Percentiles rank a stretch among this genome's conserved stretches.
These are phyloP conservation scores for Pandion haliaetus DNA, from an alignment of 2,113 vertebrate species.

Conservation along the genomic window DNA sequence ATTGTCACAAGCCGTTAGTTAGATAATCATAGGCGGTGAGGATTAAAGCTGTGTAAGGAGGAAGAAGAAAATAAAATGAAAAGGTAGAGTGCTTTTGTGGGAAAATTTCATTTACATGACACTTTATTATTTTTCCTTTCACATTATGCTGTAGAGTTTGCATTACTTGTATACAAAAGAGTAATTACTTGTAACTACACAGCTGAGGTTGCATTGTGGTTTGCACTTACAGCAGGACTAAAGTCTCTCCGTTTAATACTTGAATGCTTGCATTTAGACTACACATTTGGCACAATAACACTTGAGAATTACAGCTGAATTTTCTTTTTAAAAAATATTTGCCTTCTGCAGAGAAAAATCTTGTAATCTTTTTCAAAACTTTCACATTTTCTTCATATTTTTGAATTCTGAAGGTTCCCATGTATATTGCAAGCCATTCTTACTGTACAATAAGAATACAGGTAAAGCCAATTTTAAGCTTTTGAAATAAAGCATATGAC, in stretches of 20 bases:
- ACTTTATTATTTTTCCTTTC: not conserved
- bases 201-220: not conserved
- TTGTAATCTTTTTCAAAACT: not conserved
- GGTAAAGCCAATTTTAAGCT: not conserved
- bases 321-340: not conserved
- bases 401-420: not conserved
- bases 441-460: not conserved
- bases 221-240: not conserved
- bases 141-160: not conserved
- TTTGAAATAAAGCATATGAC: not conserved
- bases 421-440: not conserved
- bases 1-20: not conserved
- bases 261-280: not conserved
- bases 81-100: not conserved
- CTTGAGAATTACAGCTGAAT: not conserved
- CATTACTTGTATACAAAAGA: not conserved
- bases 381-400: not conserved
- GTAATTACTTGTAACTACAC: not conserved
- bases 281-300: not conserved
- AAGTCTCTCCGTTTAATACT: not conserved
- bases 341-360: not conserved
- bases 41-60: not conserved
- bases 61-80: not conserved
- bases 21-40: not conserved
- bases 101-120: not conserved